phyloP scores from a whole-genome alignment of 2,113 vertebrate species.

The Anoplopoma fimbria region DNA sequence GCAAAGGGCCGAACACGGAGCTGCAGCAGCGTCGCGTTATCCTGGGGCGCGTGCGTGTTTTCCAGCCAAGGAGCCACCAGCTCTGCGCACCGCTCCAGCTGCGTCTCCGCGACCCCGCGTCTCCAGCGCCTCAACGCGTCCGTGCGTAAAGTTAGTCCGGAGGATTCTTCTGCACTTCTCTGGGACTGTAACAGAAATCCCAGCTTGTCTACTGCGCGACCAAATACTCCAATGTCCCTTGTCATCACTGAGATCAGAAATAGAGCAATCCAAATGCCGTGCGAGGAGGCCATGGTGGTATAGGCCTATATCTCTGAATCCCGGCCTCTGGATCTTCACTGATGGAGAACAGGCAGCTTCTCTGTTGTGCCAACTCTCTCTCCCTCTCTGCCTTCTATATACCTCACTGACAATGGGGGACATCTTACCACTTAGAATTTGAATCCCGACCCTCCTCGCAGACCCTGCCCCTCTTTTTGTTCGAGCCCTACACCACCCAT shows the following conservation, averaged over 20 bases:
- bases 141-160: slow-evolving; percentile 40
- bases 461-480: slow-evolving; percentile 81
- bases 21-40: slow-evolving; percentile 53
- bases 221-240: slow-evolving; percentile 47
- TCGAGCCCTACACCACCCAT: slow-evolving; percentile 70
- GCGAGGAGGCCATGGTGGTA: slow-evolving; percentile 60
- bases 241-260: slow-evolving; percentile 48
- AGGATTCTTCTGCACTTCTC: background rate
- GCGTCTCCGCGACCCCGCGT: slow-evolving; percentile 42
- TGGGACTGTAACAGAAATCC: slow-evolving; percentile 16
- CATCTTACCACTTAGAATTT: slow-evolving; percentile 74
- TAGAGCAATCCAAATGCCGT: slow-evolving; percentile 44
- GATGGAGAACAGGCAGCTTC: background rate
- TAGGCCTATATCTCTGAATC: background rate
- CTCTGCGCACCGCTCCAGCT: slow-evolving; percentile 72
- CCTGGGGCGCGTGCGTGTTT: slow-evolving; percentile 13
- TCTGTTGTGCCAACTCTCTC: slow-evolving; percentile 5
- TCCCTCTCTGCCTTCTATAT: slow-evolving; percentile 51
- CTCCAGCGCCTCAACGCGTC: slow-evolving; percentile 35
- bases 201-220: slow-evolving; percentile 47
- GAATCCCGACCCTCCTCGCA: slow-evolving; percentile 67
- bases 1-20: slow-evolving; percentile 70
- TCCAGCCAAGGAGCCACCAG: slow-evolving; percentile 76
- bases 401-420: slow-evolving; percentile 71
- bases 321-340: slow-evolving; percentile 2